Evolutionary conservation across 2,888 invertebrate genomes (phyloP), one percentile per base, ranked within the genome.

Genomic region (Luperina testacea): DNA sequence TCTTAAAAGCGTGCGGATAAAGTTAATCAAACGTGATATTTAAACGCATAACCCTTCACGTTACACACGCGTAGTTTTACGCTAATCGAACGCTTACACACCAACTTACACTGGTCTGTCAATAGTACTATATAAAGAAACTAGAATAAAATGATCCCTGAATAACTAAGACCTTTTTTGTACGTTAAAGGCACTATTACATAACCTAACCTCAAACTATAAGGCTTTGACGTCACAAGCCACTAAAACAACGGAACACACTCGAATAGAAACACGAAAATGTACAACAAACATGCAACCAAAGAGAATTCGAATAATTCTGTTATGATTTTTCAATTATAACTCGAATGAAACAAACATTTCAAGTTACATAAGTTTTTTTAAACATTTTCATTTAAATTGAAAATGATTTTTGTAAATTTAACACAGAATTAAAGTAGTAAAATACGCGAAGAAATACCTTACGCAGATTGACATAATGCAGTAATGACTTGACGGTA

Each of bases 131-230:
- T 48, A 65, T 8, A 38, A 69, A 48, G 13, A 1, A 75, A 77
- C 88, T 83, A 80, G 57, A 77, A 73, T 85, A 81, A 81, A 84
- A 70, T 83, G 88, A 83, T 73, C 85, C 59, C 74, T 83, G 73
- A 75, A 78, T 84, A 85, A 86, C 86, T 87, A 88, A 90, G 80
- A 83, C 82, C 77, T 75, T 81, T 88, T 90, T 88, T 87, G 78
- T 83, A 83, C 68, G 80, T 82, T 86, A 86, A 90, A 90, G 93
- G 86, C 90, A 91, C 88, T 92, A 92, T 96, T 96, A 96, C 95
- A 96, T 96, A 96, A 96, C 94, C 92, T 94, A 94, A 95, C 94
- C 94, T 94, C 93, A 92, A 92, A 88, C 87, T 92, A 92, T 78
- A 90, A 87, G 80, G 77, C 80, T 90, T 80, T 93, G 93, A 93